Evolutionary conservation across 2,888 invertebrate genomes (phyloP).

Genomic region (Conchocele bisecta): DNA sequence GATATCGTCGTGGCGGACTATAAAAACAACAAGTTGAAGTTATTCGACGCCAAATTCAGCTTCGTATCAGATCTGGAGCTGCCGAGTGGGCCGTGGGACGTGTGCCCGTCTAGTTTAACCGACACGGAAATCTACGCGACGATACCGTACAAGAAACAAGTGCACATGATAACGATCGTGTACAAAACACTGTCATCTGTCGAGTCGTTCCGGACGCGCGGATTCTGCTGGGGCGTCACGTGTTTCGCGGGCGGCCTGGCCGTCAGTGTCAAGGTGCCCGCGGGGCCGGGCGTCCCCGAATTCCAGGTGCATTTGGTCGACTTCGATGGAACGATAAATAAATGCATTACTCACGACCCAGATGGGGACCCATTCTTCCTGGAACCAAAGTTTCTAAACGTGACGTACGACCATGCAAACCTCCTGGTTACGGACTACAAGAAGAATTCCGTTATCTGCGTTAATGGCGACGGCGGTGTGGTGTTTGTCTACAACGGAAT

Average conservation of each 20-base stretch:
- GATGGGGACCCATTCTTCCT: constrained; percentile 34
- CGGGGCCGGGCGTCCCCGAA: constrained; percentile 36
- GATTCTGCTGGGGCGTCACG: constrained; percentile 57
- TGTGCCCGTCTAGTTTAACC: constrained; percentile 26
- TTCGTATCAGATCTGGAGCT: constrained; percentile 48
- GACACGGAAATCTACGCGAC: constrained; percentile 41
- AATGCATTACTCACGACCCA: constrained; percentile 39
- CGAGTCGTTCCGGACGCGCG: constrained; percentile 38
- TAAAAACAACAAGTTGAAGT: constrained; percentile 60
- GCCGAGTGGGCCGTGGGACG: constrained; percentile 60
- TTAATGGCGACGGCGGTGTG: constrained; percentile 48
- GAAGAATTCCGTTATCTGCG: constrained; percentile 38
- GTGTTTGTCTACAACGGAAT: constrained; percentile 50
- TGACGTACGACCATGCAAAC: constrained; percentile 47
- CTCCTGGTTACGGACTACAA: constrained; percentile 52
- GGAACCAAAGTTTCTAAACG: constrained; percentile 52
- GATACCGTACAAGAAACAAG: constrained; percentile 48
- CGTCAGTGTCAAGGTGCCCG: constrained; percentile 41
- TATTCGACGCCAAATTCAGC: constrained; percentile 43
- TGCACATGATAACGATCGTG: constrained; percentile 29
- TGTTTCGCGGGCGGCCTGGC: constrained; percentile 51
- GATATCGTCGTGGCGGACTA: constrained; percentile 57
- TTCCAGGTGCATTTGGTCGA: constrained; percentile 51
- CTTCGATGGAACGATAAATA: constrained; percentile 42
- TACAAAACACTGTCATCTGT: constrained; percentile 13